Evolutionary conservation across 2,797 vertebrate species (phyloP).

Genomic region (Hydrolagus colliei): DNA sequence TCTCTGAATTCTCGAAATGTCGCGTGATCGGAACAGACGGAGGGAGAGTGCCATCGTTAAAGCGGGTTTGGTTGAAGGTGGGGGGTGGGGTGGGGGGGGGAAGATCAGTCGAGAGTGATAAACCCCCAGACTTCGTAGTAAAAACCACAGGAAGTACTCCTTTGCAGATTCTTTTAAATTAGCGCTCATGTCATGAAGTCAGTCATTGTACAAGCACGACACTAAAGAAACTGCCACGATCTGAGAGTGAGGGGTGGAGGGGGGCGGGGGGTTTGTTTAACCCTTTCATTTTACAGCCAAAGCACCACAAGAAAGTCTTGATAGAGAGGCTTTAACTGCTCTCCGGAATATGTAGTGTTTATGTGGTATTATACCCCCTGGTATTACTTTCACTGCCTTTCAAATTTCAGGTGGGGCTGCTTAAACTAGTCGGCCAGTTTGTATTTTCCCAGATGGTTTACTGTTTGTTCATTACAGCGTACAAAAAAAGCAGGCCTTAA

Average conservation of each 20-base stretch:
- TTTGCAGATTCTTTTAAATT: conserved; percentile 12
- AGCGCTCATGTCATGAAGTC: conserved; percentile 2
- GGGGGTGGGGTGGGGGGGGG: not conserved
- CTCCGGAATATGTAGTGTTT: not conserved
- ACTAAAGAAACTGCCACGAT: conserved; percentile 14
- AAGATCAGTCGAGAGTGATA: conserved; percentile 6
- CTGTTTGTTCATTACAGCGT: not conserved
- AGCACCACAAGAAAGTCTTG: conserved; percentile 14
- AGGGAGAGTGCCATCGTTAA: not conserved
- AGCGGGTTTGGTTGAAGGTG: too few species aligned
- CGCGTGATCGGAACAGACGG: not conserved
- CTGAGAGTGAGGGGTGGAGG: too few species aligned
- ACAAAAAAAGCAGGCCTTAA: not conserved
- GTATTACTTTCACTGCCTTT: not conserved
- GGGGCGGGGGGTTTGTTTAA: conserved; percentile 17
- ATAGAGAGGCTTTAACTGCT: not conserved
- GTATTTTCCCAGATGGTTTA: conserved; percentile 20
- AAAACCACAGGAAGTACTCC: conserved; percentile 32
- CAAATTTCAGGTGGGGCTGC: not conserved
- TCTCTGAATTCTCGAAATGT: not conserved
- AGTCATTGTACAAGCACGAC: conserved; percentile 17
- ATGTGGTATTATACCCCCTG: conserved; percentile 1
- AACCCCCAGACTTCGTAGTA: conserved; percentile 21
- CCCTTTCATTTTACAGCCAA: conserved; percentile 21
- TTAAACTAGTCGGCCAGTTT: conserved; percentile 2